Evolutionary conservation across 92 coral and sea anemone species (phyloP), one percentile per base, ranked within the genome.

Genomic region (Scolanthus callimorphus): DNA sequence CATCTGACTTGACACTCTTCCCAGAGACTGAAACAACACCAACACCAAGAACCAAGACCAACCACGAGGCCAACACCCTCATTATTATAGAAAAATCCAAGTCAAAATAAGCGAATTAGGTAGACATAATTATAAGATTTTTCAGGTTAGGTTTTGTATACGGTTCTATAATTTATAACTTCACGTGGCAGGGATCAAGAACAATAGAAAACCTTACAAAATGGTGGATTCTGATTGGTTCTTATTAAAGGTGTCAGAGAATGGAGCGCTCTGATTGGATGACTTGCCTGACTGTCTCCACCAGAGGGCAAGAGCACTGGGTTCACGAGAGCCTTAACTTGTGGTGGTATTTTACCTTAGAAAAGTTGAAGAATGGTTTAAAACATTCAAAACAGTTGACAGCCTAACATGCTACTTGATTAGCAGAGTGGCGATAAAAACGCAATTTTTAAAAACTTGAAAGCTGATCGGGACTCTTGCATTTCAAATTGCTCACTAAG

Each of bases 141-240:
- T 21, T 25, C 37, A 11, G 2, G 17, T 8, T 41, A 37, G 11
- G 29, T 55, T 22, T 52, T 3, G 34, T 51, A 4, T 34, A 34
- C 43, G 43, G n/a, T 13, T 68, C 20, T 54, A 68, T 56, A 2
- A 56, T 56, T 68, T 10, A 68, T 56, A 27, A 43, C 31, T 25
- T 17, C 21, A 59, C 74, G 74, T 67, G 75, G 65, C 75, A 17
- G 30, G 30, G 54, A 17, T 17, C 43, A 52, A 55, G 62, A 55
- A 25, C 55, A 39, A 43, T 43, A 21, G 22, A 37, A 21, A 51
- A 37, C 27, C 19, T 49, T 47, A 63, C 20, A 22, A 3, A 57
- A 9, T 46, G 17, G 17, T 15, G 41, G 41, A 34, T 34, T 6
- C 41, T 34, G 41, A 34, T 34, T 34, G 41, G 41, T 34, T 15